Evolutionary conservation across 2,888 invertebrate genomes (phyloP).

Genomic region (Orthonychiurus folsomi): DNA sequence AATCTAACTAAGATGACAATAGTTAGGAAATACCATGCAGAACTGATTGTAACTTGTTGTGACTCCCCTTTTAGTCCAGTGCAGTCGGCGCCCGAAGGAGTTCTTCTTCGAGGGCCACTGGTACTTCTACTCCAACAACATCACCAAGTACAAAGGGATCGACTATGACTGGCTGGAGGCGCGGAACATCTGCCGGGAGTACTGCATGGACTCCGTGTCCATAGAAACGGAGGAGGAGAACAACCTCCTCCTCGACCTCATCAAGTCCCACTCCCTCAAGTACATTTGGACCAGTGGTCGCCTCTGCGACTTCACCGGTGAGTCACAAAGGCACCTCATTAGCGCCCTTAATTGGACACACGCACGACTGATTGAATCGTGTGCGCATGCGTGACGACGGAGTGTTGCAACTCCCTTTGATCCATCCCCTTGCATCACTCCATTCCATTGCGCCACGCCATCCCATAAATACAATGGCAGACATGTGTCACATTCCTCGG

Average conservation of each 20-base stretch:
- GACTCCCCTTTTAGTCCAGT: conserved; percentile 23
- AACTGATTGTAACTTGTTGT: not conserved
- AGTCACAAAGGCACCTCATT: too few relatives aligned
- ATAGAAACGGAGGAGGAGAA: conserved; percentile 80
- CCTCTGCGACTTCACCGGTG: conserved; percentile 74
- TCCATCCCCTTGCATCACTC: too few relatives aligned
- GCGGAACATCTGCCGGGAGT: conserved; percentile 80
- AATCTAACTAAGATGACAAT: too few relatives aligned
- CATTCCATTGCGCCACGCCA: too few relatives aligned
- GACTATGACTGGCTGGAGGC: conserved; percentile 85
- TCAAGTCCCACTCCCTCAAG: conserved; percentile 39
- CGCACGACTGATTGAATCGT: too few relatives aligned
- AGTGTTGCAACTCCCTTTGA: too few relatives aligned
- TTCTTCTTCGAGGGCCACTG: conserved; percentile 65
- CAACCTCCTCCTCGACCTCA: conserved; percentile 28
- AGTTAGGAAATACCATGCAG: too few relatives aligned
- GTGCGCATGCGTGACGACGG: too few relatives aligned
- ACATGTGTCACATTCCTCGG: too few relatives aligned
- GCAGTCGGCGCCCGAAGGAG: conserved; percentile 35
- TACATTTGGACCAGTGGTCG: conserved; percentile 89
- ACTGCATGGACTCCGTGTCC: conserved; percentile 89
- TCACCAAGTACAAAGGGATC: conserved; percentile 63
- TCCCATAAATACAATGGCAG: too few relatives aligned
- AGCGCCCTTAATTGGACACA: too few relatives aligned
- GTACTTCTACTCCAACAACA: conserved; percentile 78